Percentiles rank a stretch among this genome's conserved stretches.
These are phyloP conservation scores for Catalaphyllia jardinei DNA, from an alignment of 64 coral and sea anemone species.

Conservation along the genomic window DNA sequence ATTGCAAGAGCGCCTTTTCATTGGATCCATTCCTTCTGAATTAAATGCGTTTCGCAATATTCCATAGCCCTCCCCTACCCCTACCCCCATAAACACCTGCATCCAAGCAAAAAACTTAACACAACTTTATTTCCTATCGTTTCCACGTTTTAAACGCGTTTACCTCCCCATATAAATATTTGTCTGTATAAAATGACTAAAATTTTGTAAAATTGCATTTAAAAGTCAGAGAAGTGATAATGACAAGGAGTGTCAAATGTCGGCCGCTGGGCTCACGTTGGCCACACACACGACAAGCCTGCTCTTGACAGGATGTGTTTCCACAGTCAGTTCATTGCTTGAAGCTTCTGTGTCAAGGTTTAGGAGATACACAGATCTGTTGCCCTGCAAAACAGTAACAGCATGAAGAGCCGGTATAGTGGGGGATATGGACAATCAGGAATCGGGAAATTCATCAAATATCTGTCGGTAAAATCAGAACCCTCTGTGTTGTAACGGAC, in stretches of 20 bases:
- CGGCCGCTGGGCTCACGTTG: background rate
- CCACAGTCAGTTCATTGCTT: conserved; percentile 35
- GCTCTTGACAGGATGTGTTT: conserved; percentile 41
- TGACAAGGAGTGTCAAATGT: background rate
- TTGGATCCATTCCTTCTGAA: too few relatives aligned
- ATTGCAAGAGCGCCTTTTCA: too few relatives aligned
- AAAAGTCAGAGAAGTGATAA: background rate
- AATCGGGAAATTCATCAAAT: too few relatives aligned
- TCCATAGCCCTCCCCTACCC: too few relatives aligned
- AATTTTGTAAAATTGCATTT: background rate
- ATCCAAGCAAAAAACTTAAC: too few relatives aligned
- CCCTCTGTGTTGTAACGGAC: too few relatives aligned
- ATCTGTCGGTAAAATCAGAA: too few relatives aligned
- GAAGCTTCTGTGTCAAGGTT: conserved; percentile 33
- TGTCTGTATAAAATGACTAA: background rate
- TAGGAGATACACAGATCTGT: conserved; percentile 66
- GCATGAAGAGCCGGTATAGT: background rate
- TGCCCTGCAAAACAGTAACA: conserved; percentile 44
- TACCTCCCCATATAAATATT: background rate
- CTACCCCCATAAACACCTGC: too few relatives aligned
- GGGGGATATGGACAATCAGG: too few relatives aligned
- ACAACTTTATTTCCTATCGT: too few relatives aligned
- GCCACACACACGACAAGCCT: conserved; percentile 48
- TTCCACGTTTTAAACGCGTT: background rate
- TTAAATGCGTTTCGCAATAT: too few relatives aligned